Conservation (phyloP, 92 coral and sea anemone genomes). For the Virgularia gustaviana region DNA sequence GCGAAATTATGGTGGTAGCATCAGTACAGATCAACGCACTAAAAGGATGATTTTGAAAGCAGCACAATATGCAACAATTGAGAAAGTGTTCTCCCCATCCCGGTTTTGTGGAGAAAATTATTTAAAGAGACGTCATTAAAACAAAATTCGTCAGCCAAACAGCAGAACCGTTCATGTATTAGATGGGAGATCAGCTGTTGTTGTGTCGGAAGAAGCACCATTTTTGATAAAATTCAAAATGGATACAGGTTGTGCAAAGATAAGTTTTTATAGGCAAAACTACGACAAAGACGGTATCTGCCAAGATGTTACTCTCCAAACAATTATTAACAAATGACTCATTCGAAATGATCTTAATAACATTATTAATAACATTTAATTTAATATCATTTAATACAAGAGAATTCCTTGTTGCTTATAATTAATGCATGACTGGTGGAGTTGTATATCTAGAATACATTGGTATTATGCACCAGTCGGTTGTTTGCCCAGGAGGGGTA, state of each 20-base stretch:
- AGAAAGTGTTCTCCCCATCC: not conserved
- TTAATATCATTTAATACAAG: too few relatives aligned
- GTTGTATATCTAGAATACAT: too few relatives aligned
- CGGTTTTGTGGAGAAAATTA: not conserved
- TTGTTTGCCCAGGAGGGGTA: too few relatives aligned
- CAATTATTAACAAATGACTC: not conserved
- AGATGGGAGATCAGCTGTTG: not conserved
- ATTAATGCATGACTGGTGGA: too few relatives aligned
- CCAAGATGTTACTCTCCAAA: not conserved
- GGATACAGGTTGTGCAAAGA: not conserved
- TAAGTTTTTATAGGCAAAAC: conserved; percentile 6
- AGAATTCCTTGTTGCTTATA: too few relatives aligned
- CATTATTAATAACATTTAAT: too few relatives aligned
- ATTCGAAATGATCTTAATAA: too few relatives aligned
- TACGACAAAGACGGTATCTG: not conserved
- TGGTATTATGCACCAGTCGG: too few relatives aligned
- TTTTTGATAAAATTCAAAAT: too few relatives aligned
- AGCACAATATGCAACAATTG: not conserved
- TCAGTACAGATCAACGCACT: not conserved
- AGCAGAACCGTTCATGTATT: not conserved
- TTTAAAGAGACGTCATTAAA: conserved; percentile 1
- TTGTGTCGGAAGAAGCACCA: not conserved
- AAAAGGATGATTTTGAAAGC: not conserved
- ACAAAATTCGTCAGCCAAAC: not conserved
- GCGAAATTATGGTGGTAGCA: not conserved